Evolutionary conservation across 2,113 vertebrate genomes (phyloP).

Genomic region (Eleginops maclovinus): DNA sequence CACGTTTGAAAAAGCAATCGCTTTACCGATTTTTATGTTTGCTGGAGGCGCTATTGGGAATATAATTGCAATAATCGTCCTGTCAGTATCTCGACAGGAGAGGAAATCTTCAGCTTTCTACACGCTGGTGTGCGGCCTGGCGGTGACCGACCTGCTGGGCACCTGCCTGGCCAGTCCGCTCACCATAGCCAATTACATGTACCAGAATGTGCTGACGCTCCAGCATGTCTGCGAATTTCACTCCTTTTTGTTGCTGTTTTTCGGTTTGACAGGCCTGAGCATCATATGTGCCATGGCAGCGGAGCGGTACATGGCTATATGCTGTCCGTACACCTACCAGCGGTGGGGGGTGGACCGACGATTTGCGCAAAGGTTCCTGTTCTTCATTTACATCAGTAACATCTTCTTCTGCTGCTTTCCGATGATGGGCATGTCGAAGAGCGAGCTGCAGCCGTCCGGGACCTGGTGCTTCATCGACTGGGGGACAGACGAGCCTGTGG

Average conservation of each 20-base stretch:
- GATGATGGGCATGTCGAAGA: slow-evolving; percentile 89
- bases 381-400: slow-evolving; percentile 89
- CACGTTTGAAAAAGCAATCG: not conserved
- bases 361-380: slow-evolving; percentile 89
- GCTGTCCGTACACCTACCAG: slow-evolving; percentile 95
- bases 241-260: slow-evolving; percentile 89
- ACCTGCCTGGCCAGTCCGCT: slow-evolving; percentile 95
- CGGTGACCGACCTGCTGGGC: slow-evolving; percentile 94
- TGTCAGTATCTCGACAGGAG: slow-evolving; percentile 91
- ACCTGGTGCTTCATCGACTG: slow-evolving; percentile 99
- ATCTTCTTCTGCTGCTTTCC: slow-evolving; percentile 95
- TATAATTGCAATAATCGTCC: slow-evolving; percentile 92
- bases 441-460: slow-evolving; percentile 84
- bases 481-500: slow-evolving; percentile 76
- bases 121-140: slow-evolving; percentile 93
- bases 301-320: slow-evolving; percentile 96
- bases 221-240: slow-evolving; percentile 67
- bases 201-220: slow-evolving; percentile 80
- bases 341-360: slow-evolving; percentile 87
- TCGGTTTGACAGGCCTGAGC: slow-evolving; percentile 93
- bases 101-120: slow-evolving; percentile 96
- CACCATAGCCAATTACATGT: slow-evolving; percentile 92
- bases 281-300: slow-evolving; percentile 98
- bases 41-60: slow-evolving; percentile 95
- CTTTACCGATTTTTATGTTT: slow-evolving; percentile 94